Base-by-base conservation (phyloP, 2,888 invertebrate species). In the Drosophila paramelanica region DNA sequence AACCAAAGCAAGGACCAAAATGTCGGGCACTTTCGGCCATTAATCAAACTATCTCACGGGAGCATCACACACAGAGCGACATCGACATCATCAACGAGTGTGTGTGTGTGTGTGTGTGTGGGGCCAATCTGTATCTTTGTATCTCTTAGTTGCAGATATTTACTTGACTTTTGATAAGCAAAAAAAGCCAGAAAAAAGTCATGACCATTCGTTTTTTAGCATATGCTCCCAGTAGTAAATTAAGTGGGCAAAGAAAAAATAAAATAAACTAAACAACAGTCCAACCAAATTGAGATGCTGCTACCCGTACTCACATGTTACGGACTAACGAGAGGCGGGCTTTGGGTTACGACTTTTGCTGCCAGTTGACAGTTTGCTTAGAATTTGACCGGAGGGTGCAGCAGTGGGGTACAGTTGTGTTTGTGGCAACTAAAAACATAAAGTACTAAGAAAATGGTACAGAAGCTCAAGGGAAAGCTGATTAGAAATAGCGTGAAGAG, bases 21-120 rank as follows among this genome's bases (percentile, higher is more conserved):
- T 73, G 75, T 64, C 70, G 74, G 65, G 66, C 69, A 79, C 77
- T 77, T 79, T 73, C 57, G 73, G 76, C 89, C 91, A 91, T 91
- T 91, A 91, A 91, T 91, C 90, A 91, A 90, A 89, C 89, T 86
- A 91, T 91, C 90, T 91, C 91, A 89, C 90, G 90, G 91, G 90
- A 90, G 70, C 87, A 90, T 89, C 83, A 80, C 69, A 73, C 64
- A 59, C 61, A 65, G 57, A 36, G 36, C 36, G 36, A 73, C 71
- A 68, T 64, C 61, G 61, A 62, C 73, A 76, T 79, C 79, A 70
- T 67, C 68, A 66, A 56, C 65, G 50, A 69, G 60, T 39, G 74
- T 51, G 38, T 42, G 47, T 27, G 46, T 50, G 59, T 51, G 65
- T n/a, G 57, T 36, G 46, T 42, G 38, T 60, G 56, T 59, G 65